Evolutionary conservation across 2,888 invertebrate genomes (phyloP), one percentile per base, ranked within the genome.

Genomic region (Aspidiotus destructor): DNA sequence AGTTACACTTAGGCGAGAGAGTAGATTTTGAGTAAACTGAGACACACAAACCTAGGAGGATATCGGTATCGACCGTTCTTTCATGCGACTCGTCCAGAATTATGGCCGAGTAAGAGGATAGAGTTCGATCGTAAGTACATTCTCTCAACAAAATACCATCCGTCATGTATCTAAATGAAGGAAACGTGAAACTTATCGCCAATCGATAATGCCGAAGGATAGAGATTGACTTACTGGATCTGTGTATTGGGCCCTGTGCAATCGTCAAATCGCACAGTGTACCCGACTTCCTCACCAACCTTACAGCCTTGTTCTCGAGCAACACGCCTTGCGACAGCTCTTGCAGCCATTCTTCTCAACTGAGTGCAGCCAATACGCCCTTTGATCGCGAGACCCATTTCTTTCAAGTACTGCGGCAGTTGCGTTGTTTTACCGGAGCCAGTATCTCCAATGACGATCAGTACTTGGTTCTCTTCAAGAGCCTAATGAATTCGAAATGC

Each of bases 21-120:
- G 5, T 28, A 28, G 5, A 28, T 28, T 28, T 28, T 3, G 28
- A 28, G 5, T 28, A 28, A 28, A 28, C 28, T 28, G 28, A 28
- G 1, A 28, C 28, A 28, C 1, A 28, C 28, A 28, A 60, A 67
- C 67, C 67, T 40, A 67, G 28, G 15, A 67, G 41, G 9, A 67
- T 48, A 58, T 67, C 67, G 8, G 67, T 67, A 40, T 67, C 67
- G n/a, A 67, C 52, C 2, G 67, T 67, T 52, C 67, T 16, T 67
- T 67, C 67, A n/a, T 67, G 67, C 13, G 67, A 67, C 41, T 67
- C 67, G 10, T 67, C 67, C 15, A 67, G 48, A 52, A 67, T 67
- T 3, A 67, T 10, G 1, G 67, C 67, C 8, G 67, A 48, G 40
- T 57, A 67, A 40, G 16, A 44, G 11, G 58, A 48, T 1, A 67